Evolutionary conservation across 2,888 invertebrate species (phyloP).

Genomic region (Ditylenchus weischeri): DNA sequence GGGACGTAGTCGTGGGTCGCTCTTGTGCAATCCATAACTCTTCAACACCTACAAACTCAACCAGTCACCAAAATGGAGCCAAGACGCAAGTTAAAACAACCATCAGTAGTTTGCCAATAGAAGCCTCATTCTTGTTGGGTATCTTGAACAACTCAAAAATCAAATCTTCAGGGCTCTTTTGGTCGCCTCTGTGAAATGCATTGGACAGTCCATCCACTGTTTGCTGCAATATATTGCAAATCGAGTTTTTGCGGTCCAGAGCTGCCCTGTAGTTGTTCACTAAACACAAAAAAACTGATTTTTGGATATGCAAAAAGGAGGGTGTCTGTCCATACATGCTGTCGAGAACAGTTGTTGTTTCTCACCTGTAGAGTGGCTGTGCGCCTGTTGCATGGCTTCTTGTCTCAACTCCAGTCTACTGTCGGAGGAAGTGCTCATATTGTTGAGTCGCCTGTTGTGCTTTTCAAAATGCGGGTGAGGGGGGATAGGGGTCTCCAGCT

Average conservation of each 20-base stretch:
- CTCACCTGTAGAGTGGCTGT: too few relatives aligned
- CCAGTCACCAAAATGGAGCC: too few relatives aligned
- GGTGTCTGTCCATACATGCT: too few relatives aligned
- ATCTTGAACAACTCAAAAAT: conserved; percentile 52
- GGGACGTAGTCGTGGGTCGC: conserved; percentile 39
- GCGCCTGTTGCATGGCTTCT: too few relatives aligned
- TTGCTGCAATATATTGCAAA: conserved; percentile 25
- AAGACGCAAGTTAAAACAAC: conserved; percentile 15
- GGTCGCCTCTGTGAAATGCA: conserved; percentile 28
- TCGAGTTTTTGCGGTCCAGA: conserved; percentile 29
- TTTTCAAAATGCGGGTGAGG: too few relatives aligned
- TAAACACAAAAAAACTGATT: conserved; percentile 10
- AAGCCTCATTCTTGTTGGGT: conserved; percentile 51
- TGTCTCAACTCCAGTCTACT: too few relatives aligned
- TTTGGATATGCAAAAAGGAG: too few relatives aligned
- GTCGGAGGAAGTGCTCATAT: too few relatives aligned
- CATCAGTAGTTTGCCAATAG: conserved; percentile 49
- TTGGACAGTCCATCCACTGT: conserved; percentile 30
- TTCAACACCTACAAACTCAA: conserved; percentile 35
- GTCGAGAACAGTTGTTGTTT: too few relatives aligned
- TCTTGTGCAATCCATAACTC: conserved; percentile 52
- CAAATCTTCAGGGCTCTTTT: conserved; percentile 34
- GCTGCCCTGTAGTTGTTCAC: conserved; percentile 26
- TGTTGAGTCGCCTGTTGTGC: too few relatives aligned
- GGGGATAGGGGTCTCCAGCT: too few relatives aligned